Evolutionary conservation across 2,113 vertebrate genomes (phyloP).

Genomic region (Bos indicus): DNA sequence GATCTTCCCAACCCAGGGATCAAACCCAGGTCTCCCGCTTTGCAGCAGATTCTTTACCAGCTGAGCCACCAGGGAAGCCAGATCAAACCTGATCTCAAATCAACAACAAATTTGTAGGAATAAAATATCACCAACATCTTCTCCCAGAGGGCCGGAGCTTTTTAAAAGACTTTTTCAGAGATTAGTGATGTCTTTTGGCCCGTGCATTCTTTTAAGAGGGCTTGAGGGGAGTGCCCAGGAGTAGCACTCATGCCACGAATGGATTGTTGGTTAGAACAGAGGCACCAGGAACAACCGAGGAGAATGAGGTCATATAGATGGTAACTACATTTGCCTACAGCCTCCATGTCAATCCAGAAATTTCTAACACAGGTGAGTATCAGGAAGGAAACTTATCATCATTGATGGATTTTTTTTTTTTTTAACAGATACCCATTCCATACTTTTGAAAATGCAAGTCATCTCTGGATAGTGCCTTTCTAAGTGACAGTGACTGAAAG

Average conservation of each 20-base stretch:
- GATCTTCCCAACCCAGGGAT: not conserved
- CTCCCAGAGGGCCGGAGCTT: not conserved
- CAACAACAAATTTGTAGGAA: not conserved
- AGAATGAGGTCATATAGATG: not conserved
- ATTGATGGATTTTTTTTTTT: not conserved
- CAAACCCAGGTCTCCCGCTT: not conserved
- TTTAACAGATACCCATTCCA: not conserved
- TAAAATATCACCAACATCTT: not conserved
- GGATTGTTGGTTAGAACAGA: not conserved
- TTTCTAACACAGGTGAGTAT: not conserved
- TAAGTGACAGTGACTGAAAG: not conserved
- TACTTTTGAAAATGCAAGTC: not conserved
- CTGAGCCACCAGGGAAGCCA: not conserved
- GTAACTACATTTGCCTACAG: not conserved
- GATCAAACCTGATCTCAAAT: not conserved
- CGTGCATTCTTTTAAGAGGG: not conserved
- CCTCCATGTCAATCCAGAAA: not conserved
- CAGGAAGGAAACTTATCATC: not conserved
- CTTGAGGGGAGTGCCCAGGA: too few relatives aligned
- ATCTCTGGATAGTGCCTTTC: not conserved
- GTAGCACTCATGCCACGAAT: rapidly evolving
- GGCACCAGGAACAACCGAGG: not conserved
- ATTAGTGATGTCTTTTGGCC: not conserved
- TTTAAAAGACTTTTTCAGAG: not conserved
- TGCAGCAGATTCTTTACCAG: not conserved